These are phyloP conservation scores for Philereme vetulata DNA, from an alignment of 2,888 invertebrate genomes.

Conservation along the genomic window DNA sequence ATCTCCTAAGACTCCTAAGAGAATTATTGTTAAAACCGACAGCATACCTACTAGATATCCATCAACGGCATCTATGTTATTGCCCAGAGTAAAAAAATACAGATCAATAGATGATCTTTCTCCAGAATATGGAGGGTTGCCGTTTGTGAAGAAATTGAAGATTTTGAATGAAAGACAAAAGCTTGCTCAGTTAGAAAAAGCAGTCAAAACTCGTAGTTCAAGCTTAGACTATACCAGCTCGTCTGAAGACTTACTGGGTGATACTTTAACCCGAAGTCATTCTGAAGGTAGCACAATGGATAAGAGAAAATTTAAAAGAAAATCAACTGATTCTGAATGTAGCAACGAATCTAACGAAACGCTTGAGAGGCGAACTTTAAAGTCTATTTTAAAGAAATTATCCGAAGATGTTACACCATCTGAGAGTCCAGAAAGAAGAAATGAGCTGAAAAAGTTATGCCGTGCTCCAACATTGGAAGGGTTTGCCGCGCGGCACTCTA, in stretches of 20 bases:
- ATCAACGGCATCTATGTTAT: constrained; percentile 55
- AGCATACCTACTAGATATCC: constrained; percentile 40
- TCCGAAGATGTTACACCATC: constrained; percentile 86
- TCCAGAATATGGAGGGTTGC: constrained; percentile 93
- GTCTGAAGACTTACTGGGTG: constrained; percentile 83
- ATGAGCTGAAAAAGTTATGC: constrained; percentile 88
- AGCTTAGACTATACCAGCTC: constrained; percentile 89
- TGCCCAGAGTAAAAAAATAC: constrained; percentile 86
- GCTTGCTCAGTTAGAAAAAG: constrained; percentile 91
- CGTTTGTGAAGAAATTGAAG: constrained; percentile 94
- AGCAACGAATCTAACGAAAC: constrained; percentile 89
- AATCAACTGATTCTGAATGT: constrained; percentile 68
- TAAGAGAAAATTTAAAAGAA: constrained; percentile 75
- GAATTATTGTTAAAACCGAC: constrained; percentile 56
- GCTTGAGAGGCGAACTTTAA: constrained; percentile 90
- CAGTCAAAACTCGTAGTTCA: constrained; percentile 90
- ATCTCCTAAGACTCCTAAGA: constrained; percentile 73
- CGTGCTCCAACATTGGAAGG: constrained; percentile 94
- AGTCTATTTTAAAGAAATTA: constrained; percentile 93
- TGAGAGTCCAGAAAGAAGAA: constrained; percentile 76
- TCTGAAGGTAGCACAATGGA: constrained; percentile 93
- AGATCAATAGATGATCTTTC: constrained; percentile 93
- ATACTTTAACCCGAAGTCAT: constrained; percentile 88
- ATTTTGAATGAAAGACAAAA: constrained; percentile 95
- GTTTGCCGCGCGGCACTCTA: constrained; percentile 94